Conservation (phyloP, 2,113 vertebrate genomes). For the Clarias batrachus region DNA sequence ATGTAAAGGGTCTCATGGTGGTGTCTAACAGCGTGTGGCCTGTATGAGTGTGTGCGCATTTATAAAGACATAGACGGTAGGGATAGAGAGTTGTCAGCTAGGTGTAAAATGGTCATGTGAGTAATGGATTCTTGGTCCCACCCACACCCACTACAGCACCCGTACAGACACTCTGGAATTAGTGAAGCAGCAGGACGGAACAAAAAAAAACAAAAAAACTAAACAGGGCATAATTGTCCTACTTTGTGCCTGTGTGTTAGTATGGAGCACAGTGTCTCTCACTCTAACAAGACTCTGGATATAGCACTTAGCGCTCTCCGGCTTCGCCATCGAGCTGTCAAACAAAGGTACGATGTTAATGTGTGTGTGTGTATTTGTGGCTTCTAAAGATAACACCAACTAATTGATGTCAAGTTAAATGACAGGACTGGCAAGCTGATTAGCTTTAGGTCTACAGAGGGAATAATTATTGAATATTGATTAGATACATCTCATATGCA, state of each 20-base stretch:
- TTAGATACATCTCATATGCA: neutral
- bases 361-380: conserved; percentile 25
- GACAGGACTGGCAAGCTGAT: neutral
- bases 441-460: neutral
- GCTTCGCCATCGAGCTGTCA: conserved; percentile 69
- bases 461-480: conserved; percentile 35
- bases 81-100: conserved; percentile 18
- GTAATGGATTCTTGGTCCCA: conserved; percentile 38
- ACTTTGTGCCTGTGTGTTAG: neutral
- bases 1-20: neutral
- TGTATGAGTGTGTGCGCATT: neutral
- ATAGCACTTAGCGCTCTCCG: conserved; percentile 68
- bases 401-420: neutral
- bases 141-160: neutral
- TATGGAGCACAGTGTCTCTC: conserved; percentile 62
- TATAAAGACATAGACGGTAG: conserved; percentile 2
- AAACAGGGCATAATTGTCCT: neutral
- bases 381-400: neutral
- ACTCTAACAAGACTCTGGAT: conserved; percentile 62
- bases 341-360: conserved; percentile 62
- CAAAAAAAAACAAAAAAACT: neutral
- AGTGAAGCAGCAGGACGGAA: conserved; percentile 45
- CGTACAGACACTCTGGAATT: conserved; percentile 30
- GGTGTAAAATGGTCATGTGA: conserved; percentile 51
- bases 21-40: neutral